Conservation (phyloP, 1,140 invertebrate genomes). For the Dendroctonus ponderosae region DNA sequence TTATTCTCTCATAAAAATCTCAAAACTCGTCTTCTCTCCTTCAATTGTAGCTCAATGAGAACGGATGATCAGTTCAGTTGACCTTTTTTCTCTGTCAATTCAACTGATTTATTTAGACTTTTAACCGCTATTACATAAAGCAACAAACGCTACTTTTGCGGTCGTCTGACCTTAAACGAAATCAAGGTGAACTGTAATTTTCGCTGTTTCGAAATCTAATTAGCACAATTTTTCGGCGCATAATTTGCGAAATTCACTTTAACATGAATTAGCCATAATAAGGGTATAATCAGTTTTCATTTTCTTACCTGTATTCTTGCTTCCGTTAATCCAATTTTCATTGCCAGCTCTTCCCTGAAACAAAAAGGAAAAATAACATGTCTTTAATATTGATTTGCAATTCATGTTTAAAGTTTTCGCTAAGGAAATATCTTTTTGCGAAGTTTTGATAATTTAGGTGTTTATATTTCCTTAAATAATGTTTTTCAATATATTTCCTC, state of each 20-base stretch:
- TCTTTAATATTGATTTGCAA: neutral
- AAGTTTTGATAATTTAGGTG: too few relatives aligned
- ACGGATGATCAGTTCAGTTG: too few relatives aligned
- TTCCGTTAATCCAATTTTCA: conserved; percentile 97
- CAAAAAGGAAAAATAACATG: conserved; percentile 47
- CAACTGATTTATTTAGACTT: neutral
- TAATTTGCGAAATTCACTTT: conserved; percentile 23
- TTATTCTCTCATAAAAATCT: too few relatives aligned
- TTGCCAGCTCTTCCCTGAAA: conserved; percentile 94
- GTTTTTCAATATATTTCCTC: too few relatives aligned
- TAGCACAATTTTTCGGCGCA: conserved; percentile 14
- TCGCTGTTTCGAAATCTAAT: conserved; percentile 17
- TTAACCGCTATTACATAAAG: neutral
- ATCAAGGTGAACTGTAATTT: conserved; percentile 25
- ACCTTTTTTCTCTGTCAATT: too few relatives aligned
- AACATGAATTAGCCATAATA: conserved; percentile 8
- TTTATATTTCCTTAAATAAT: too few relatives aligned
- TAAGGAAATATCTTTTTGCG: too few relatives aligned
- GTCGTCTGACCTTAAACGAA: conserved; percentile 23
- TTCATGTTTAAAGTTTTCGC: neutral
- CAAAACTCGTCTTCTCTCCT: too few relatives aligned
- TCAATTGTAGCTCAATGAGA: too few relatives aligned
- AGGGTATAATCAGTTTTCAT: conserved; percentile 6
- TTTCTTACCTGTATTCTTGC: conserved; percentile 91
- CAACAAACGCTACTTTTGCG: conserved; percentile 13